Evolutionary conservation across 2,888 invertebrate species (phyloP).

Genomic region (Yponomeuta plumbellus): DNA sequence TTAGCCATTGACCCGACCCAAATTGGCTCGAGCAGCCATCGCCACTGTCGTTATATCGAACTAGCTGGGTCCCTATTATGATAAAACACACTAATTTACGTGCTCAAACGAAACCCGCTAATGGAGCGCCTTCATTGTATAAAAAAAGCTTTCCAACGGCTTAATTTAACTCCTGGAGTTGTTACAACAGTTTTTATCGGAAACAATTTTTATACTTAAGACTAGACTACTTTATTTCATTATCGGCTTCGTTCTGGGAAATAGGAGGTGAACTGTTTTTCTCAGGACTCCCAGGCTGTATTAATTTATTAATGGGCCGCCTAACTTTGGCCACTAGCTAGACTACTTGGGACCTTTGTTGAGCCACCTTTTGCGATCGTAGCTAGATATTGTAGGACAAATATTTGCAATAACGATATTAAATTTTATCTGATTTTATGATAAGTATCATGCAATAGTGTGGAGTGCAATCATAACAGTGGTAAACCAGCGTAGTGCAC

Average conservation of each 20-base stretch:
- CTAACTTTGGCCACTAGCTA: background rate
- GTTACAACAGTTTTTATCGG: background rate
- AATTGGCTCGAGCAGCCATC: conserved; percentile 54
- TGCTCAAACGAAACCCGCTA: conserved; percentile 4
- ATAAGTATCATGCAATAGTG: too few relatives aligned
- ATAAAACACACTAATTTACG: conserved; percentile 7
- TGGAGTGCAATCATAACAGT: background rate
- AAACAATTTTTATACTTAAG: background rate
- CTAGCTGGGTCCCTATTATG: conserved; percentile 28
- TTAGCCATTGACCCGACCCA: conserved; percentile 62
- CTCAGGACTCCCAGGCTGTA: background rate
- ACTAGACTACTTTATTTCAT: background rate
- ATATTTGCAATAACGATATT: too few relatives aligned
- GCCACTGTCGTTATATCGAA: conserved; percentile 46
- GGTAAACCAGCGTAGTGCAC: background rate
- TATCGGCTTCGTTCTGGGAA: background rate
- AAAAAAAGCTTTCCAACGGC: background rate
- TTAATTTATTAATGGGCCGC: background rate
- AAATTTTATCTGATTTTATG: too few relatives aligned
- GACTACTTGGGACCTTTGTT: background rate
- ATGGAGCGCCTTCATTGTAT: conserved; percentile 6
- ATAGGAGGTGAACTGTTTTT: background rate
- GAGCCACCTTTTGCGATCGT: too few relatives aligned
- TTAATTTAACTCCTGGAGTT: background rate
- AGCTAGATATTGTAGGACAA: background rate